These are phyloP conservation scores for Cherax quadricarinatus DNA, from an alignment of 1,140 invertebrate genomes.

Conservation along the genomic window DNA sequence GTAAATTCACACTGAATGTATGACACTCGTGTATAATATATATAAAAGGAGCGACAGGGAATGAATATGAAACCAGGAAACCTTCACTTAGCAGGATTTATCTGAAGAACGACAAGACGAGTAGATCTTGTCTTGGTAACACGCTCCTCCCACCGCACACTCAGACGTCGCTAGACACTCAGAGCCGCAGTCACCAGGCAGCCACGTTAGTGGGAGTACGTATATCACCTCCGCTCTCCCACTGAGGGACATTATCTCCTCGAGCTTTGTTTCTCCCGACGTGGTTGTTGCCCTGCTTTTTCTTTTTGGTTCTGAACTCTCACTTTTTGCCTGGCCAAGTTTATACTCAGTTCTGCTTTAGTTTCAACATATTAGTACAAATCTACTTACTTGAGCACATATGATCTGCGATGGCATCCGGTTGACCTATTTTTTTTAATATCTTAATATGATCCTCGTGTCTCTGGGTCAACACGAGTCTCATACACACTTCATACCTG, in stretches of 20 bases:
- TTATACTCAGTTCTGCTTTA: background rate
- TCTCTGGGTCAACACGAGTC: too few relatives aligned
- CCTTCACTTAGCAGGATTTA: background rate
- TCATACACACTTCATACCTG: too few relatives aligned
- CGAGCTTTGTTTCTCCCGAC: background rate
- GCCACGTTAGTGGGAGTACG: background rate
- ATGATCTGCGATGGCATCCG: too few relatives aligned
- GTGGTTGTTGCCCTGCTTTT: background rate
- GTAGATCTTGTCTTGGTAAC: background rate
- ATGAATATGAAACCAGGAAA: background rate
- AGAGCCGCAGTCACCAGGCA: slow-evolving; percentile 40
- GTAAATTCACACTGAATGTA: background rate
- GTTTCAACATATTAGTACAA: too few relatives aligned
- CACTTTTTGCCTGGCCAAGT: background rate
- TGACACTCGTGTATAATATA: background rate
- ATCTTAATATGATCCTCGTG: too few relatives aligned
- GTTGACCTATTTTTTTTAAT: too few relatives aligned
- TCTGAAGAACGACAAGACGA: background rate
- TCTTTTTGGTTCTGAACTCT: background rate
- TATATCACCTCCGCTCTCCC: background rate
- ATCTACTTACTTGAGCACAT: too few relatives aligned
- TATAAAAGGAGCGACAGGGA: background rate
- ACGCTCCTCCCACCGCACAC: slow-evolving; percentile 25
- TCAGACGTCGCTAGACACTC: background rate
- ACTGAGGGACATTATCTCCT: slow-evolving; percentile 26